Evolutionary conservation across 2,797 vertebrate species (phyloP).

Genomic region (Mus spretus): DNA sequence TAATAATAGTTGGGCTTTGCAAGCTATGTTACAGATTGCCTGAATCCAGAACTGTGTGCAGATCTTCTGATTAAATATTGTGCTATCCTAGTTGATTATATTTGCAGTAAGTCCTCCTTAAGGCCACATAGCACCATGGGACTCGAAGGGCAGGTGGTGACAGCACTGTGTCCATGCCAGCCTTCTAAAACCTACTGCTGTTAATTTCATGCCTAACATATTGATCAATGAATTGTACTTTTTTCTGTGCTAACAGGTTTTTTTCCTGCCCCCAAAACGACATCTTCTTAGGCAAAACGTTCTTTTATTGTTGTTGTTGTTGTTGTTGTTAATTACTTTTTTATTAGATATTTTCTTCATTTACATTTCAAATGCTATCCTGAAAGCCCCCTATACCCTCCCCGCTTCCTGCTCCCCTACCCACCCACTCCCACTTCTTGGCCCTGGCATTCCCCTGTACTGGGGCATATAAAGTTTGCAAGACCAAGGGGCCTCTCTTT

Average conservation of each 20-base stretch:
- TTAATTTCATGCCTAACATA: not conserved
- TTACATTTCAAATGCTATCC: too few species aligned
- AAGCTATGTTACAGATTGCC: not conserved
- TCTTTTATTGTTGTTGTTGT: not conserved
- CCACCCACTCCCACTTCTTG: too few species aligned
- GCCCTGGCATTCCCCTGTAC: too few species aligned
- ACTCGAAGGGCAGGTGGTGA: not conserved
- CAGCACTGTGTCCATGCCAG: not conserved
- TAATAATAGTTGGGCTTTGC: not conserved
- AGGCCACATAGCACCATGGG: not conserved
- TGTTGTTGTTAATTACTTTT: too few species aligned
- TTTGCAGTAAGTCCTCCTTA: not conserved
- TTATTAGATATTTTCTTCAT: too few species aligned
- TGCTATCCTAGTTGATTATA: not conserved
- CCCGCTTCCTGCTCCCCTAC: too few species aligned
- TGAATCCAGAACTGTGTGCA: not conserved
- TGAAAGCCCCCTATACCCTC: too few species aligned
- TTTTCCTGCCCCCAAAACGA: constrained; percentile 49
- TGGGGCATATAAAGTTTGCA: too few species aligned
- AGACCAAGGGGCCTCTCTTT: too few species aligned
- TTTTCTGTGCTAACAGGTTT: not conserved
- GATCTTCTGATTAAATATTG: not conserved
- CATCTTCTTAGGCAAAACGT: constrained; percentile 42
- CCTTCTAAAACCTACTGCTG: not conserved
- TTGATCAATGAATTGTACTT: not conserved